Base-by-base conservation (phyloP, 30 jellyfish, hydroid and myxozoan species). In the Pelagia noctiluca region DNA sequence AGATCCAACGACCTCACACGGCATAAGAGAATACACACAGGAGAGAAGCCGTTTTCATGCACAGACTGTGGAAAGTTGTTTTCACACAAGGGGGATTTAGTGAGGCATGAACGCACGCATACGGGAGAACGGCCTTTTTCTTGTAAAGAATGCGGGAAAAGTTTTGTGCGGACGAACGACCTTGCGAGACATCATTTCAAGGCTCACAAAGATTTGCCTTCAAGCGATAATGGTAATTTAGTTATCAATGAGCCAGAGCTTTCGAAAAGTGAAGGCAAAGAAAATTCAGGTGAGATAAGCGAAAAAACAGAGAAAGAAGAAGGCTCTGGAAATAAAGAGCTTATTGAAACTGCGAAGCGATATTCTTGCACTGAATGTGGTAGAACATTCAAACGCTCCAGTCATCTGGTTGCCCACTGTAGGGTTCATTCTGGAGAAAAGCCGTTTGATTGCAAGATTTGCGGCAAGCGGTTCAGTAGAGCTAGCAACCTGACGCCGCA, bases 401-500 rank as follows among this genome's bases (percentile, higher is more conserved):
- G 92, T 38, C 92, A 82, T 50, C 82, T 82, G 12, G 74, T 82
- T 23, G 92, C 92, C 2, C 92, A 82, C 46, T 63, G 75, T 0
- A 85, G 92, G 1, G 62, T 82, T 23, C 92, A 82, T 61, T 82
- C 92, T 1, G 98, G 98, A 2, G 98, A 92, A 50, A 86, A 86
- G 78, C 98, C 98, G 7, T 92, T 86, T 83, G 89, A 75, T 37
- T 92, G 98, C 57, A 85, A 95, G 21, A 74, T 85, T 21, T 92
- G 98, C 63, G 97, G 97, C 4, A 96, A 96, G 49, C 87, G 98
- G 35, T 92, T 92, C 71, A 96, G 97, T 50, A 86, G 93, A 48
- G 92, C 93, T 0, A 85, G 96, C 29, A 92, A 92, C 60, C 70
- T 92, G 22, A 96, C 93, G 54, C 95, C 97, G 32, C 98, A 92